Percentiles rank a stretch among this genome's conserved stretches.
Evolutionary conservation across 2,797 vertebrate species (phyloP).

Genomic region (Telmatherina bonti): DNA sequence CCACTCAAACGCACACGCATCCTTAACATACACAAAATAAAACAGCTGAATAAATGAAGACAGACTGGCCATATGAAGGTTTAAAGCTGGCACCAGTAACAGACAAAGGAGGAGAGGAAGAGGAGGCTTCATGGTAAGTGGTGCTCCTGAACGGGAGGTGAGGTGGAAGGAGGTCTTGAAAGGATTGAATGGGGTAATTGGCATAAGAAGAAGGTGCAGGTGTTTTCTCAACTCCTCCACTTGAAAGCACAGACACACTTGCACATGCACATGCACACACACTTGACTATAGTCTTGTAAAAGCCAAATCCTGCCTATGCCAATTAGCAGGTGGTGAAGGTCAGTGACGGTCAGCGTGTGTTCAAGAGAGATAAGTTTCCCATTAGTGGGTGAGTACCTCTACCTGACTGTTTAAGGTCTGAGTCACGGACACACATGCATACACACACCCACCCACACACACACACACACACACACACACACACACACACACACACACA

Average conservation of each 20-base stretch:
- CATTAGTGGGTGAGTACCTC: slow-evolving; percentile 68
- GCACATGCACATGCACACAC: slow-evolving; percentile 23
- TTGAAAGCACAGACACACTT: slow-evolving; percentile 48
- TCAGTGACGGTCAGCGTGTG: slow-evolving; percentile 73
- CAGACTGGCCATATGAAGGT: slow-evolving; percentile 7
- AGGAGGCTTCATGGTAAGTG: slow-evolving; percentile 47
- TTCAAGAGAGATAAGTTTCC: slow-evolving; percentile 76
- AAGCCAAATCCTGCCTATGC: slow-evolving; percentile 58
- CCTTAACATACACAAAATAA: slow-evolving; percentile 19
- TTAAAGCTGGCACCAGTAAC: slow-evolving; percentile 24
- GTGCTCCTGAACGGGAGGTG: slow-evolving; percentile 44
- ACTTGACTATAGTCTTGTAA: slow-evolving; percentile 55
- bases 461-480: slow-evolving; percentile 3
- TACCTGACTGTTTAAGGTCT: slow-evolving; percentile 55
- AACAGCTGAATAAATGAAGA: slow-evolving; percentile 16
- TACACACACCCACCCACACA: slow-evolving; percentile 12
- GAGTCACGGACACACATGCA: slow-evolving; percentile 26
- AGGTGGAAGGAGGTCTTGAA: slow-evolving; percentile 37
- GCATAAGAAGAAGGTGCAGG: slow-evolving; percentile 60
- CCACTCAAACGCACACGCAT: slow-evolving; percentile 27
- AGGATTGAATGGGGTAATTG: slow-evolving; percentile 74
- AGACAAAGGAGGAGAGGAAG: slow-evolving; percentile 35
- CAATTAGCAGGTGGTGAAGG: slow-evolving; percentile 80
- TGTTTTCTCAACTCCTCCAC: slow-evolving; percentile 58
- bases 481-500: slow-evolving; percentile 15